Base-by-base conservation (phyloP, 2,113 vertebrate species). In the Sebastes fasciatus region DNA sequence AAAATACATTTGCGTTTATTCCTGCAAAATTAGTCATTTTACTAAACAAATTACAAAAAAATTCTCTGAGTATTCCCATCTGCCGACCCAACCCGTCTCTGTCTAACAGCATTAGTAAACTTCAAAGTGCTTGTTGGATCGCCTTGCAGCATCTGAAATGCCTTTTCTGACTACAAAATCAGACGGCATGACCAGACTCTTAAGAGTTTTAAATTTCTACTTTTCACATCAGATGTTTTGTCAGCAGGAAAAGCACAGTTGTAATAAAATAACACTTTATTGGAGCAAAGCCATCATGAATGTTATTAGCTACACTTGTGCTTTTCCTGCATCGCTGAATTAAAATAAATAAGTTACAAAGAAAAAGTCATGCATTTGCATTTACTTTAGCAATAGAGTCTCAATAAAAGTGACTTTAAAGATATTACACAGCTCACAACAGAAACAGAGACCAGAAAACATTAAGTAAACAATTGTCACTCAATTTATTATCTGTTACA, bases 401-500 rank as follows among this genome's bases (percentile, higher is more conserved):
- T 68, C 21, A 78, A n/a, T 49, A 23, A 75, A 21, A 1, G 43
- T 23, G 21, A 63, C 1, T 43, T 12, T 19, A 46, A 67, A 63
- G 7, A 3, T 61, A 19, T 26, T 13, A 46, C 13, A 64, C 14
- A 73, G 13, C 23, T 70, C 64, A 74, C 9, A 73, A 70, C 77
- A 43, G 12, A 83, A 57, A 71, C 6, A 71, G n/a, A 85, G 43
- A 80, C 60, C 26, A 34, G 9, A 72, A n/a, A 0, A 72, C 13
- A 60, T 57, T 23, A 46, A 55, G 66, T 62, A 43, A 77, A 77
- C 58, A 73, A 42, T 8, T 23, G 26, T 74, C 58, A 58, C 43
- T 23, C 62, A 1, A 82, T 88, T 43, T 91, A 83, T 86, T 89
- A 16, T 46, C n/a, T 48, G 23, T 26, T 60, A 3, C 1, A 74